Base-by-base conservation (phyloP, 2,113 vertebrate genomes). In the Podilymbus podiceps region DNA sequence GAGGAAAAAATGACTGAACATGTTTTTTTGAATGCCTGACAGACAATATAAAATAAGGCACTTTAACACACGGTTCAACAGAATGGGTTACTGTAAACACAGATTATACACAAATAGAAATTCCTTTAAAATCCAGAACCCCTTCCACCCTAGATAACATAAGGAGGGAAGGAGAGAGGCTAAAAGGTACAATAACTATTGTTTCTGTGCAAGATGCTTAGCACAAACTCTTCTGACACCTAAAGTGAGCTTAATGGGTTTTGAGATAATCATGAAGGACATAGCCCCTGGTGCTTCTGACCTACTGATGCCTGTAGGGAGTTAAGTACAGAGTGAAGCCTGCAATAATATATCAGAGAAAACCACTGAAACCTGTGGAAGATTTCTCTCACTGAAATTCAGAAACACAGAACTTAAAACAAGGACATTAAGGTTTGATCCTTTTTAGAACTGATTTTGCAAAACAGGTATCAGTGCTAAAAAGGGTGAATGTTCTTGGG, bases 301-400 rank as follows among this genome's bases (percentile, higher is more conserved):
- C 40, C 38, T 25, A 58, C 9, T 14, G 38, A 38, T 72, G 31
- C 55, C 33, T 53, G 49, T 3, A 49, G 55, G 22, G 82, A 50
- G 58, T 47, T 53, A 71, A 87, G 19, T 12, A 63, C 12, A 67
- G 66, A 71, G 40, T 20, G 74, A 73, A 74, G 35, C 40, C n/a
- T 38, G 46, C 27, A 44, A 17, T 31, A 83, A 46, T 0, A 0
- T 17, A 60, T 40, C 62, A 46, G 40, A 6, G 0, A 74, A 68
- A 50, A 23, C 12, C 77, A 31, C 38, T 15, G 46, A 40, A 84
- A 55, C 14, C 25, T 13, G 18, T 16, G 16, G 27, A 12, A 79
- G 16, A 13, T 33, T 59, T 40, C 24, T 33, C 17, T 20, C 24
- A 6, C 23, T 46, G 47, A 84, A 72, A 52, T 60, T 47, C 22